A percentile compares a stretch with the other conserved stretches of the same genome.
phyloP scores from a whole-genome alignment of 1,140 invertebrate genomes.

The Venustaconcha ellipsiformis region DNA sequence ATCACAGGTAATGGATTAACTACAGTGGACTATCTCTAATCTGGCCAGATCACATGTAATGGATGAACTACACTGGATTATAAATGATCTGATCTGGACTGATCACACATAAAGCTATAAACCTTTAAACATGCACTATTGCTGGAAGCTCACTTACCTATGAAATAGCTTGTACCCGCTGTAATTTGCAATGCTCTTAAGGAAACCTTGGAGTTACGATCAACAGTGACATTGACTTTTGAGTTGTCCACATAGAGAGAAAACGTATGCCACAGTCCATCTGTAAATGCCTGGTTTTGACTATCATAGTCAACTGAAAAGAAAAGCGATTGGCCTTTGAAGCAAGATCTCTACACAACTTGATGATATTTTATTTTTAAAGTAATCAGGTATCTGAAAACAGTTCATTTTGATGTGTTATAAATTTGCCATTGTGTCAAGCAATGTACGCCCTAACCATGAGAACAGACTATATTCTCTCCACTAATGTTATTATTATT shows the following conservation, averaged over 20 bases:
- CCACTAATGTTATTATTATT: no score
- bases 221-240: conserved; percentile 64
- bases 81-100: not conserved
- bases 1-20: no score
- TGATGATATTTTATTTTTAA: no score
- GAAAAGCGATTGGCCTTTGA: no score
- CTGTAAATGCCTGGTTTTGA: conserved; percentile 53
- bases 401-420: no score
- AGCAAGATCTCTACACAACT: no score
- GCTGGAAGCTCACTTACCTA: conserved; percentile 41
- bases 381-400: no score
- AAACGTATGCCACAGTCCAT: conserved; percentile 67
- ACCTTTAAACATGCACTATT: not conserved
- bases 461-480: no score
- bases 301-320: conserved; percentile 57
- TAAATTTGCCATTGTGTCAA: no score
- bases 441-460: no score
- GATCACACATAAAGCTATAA: not conserved
- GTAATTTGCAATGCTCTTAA: conserved; percentile 43
- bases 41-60: no score
- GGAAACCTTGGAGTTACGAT: conserved; percentile 60
- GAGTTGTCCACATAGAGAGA: conserved; percentile 49
- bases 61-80: not conserved
- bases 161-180: conserved; percentile 43
- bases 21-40: no score